Percentiles rank a stretch among this genome's conserved stretches.
These are phyloP conservation scores for Cossypha heuglini DNA, from an alignment of 2,797 vertebrate genomes.

Conservation along the genomic window DNA sequence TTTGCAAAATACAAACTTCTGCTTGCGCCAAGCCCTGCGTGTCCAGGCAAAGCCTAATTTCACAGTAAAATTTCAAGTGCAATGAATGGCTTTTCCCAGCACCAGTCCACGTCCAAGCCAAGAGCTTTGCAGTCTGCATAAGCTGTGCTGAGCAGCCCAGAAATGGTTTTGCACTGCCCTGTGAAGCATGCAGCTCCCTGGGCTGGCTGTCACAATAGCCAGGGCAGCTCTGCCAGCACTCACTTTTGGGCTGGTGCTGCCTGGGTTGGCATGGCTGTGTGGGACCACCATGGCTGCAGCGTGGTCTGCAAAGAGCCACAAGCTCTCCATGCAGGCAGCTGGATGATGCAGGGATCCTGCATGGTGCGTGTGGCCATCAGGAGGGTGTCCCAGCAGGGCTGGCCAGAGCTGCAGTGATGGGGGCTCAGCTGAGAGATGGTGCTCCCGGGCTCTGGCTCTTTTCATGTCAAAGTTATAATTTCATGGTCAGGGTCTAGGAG, in stretches of 20 bases:
- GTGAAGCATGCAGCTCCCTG: neutral
- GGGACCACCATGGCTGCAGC: neutral
- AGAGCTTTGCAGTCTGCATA: neutral
- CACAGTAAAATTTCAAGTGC: conserved; percentile 12
- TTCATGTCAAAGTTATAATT: neutral
- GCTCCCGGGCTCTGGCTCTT: neutral
- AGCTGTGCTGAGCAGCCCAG: neutral
- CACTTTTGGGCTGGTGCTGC: neutral
- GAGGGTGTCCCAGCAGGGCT: neutral
- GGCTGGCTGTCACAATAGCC: neutral
- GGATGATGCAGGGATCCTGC: rapidly evolving
- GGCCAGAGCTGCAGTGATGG: rapidly evolving
- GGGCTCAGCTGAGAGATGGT: neutral
- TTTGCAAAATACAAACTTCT: neutral
- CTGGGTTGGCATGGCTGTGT: rapidly evolving
- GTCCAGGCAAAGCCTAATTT: conserved; percentile 31
- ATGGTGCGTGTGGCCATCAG: rapidly evolving
- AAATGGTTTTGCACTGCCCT: neutral
- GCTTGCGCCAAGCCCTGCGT: neutral
- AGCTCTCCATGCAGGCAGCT: neutral
- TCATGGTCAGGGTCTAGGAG: neutral
- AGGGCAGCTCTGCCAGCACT: neutral
- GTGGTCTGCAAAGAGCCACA: rapidly evolving
- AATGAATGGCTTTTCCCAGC: conserved; percentile 3
- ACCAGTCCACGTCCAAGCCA: neutral